Conservation (phyloP, 2,888 invertebrate genomes). For the Sphinx pinastri region DNA sequence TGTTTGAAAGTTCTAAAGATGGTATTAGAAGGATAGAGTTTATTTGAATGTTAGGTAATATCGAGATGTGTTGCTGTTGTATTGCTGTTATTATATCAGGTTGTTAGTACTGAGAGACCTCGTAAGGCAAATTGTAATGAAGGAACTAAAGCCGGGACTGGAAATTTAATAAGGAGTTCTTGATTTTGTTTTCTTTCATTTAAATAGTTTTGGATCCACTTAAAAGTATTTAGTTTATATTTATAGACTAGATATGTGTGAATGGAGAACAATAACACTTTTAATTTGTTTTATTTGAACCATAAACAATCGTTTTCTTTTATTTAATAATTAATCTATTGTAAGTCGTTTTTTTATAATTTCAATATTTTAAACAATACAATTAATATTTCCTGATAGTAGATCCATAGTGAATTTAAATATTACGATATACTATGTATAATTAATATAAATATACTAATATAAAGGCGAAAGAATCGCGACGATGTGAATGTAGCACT, state of each 20-base stretch:
- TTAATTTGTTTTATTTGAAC: background rate
- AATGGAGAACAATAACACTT: constrained; percentile 3
- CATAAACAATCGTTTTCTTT: background rate
- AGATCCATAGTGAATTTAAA: constrained; percentile 41
- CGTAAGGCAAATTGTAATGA: background rate
- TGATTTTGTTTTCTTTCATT: constrained; percentile 18
- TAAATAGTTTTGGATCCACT: background rate
- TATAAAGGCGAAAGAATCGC: constrained; percentile 44
- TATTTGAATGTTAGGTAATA: constrained; percentile 4
- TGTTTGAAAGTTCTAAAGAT: background rate
- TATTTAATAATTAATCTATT: background rate
- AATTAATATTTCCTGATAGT: constrained; percentile 21
- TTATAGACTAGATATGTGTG: background rate
- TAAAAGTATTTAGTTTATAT: background rate
- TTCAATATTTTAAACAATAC: background rate
- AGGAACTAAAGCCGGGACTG: background rate
- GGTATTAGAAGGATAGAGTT: background rate
- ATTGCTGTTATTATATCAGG: constrained; percentile 7
- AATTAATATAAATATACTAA: constrained; percentile 55
- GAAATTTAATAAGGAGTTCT: background rate
- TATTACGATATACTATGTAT: constrained; percentile 57
- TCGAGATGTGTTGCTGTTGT: background rate
- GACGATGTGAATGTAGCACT: constrained; percentile 65
- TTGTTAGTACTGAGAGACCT: background rate
- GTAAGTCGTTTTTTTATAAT: background rate